Evolutionary conservation across 2,113 vertebrate genomes (phyloP).

Genomic region (Ibidorhyncha struthersii): DNA sequence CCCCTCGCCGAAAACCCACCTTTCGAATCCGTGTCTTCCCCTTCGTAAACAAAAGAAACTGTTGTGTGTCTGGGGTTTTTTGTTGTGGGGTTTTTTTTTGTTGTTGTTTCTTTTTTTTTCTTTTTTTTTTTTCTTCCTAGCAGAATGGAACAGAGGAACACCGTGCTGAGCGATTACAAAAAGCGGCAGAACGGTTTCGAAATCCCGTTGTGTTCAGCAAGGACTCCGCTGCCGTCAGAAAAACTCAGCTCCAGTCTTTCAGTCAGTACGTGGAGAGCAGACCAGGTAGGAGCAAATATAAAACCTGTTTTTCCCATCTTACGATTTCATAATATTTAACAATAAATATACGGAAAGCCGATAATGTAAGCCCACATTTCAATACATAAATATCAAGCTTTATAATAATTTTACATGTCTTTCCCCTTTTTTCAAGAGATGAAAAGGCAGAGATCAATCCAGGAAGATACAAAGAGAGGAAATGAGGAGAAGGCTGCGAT

Average conservation of each 20-base stretch:
- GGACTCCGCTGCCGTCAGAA: slow-evolving; percentile 90
- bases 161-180: slow-evolving; percentile 87
- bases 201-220: slow-evolving; percentile 94
- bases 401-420: slow-evolving; percentile 84
- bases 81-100: background rate
- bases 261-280: slow-evolving; percentile 96
- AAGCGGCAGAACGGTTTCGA: slow-evolving; percentile 88
- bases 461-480: slow-evolving; percentile 91
- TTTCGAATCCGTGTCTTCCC: slow-evolving; percentile 18
- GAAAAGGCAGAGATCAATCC: slow-evolving; percentile 94
- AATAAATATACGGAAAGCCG: slow-evolving; percentile 66
- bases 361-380: slow-evolving; percentile 78
- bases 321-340: slow-evolving; percentile 71
- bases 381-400: slow-evolving; percentile 83
- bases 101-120: background rate
- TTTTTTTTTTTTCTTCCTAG: background rate
- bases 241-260: slow-evolving; percentile 98
- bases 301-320: slow-evolving; percentile 71
- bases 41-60: slow-evolving; percentile 57
- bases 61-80: slow-evolving; percentile 53
- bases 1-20: slow-evolving; percentile 34
- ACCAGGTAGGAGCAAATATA: slow-evolving; percentile 86
- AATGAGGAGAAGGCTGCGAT: slow-evolving; percentile 86
- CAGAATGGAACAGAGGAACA: slow-evolving; percentile 90
- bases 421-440: slow-evolving; percentile 86